Evolutionary conservation across 2,113 vertebrate species (phyloP), one percentile per base, ranked within the genome.

Genomic region (Prinia subflava): DNA sequence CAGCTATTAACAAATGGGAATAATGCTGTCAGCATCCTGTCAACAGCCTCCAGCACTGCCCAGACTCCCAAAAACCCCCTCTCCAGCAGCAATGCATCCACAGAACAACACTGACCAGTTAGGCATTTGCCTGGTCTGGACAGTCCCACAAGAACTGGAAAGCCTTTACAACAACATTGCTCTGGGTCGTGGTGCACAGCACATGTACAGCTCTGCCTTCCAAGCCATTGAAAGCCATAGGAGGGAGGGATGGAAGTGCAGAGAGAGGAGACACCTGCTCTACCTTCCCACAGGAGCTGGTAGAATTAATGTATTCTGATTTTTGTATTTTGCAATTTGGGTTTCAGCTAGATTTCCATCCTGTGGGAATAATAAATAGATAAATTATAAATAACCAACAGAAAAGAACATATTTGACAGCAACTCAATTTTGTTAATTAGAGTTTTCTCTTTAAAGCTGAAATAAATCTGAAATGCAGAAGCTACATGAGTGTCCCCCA

Each of bases 181-280:
- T 53, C 7, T 17, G 9, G 41, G 25, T 42, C 0, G 0, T 5
- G 13, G 46, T 30, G 55, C 11, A 12, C 55, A 35, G 81, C 10
- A 6, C 2, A 11, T 0, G 13, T 17, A 7, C 83, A 69, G 60
- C n/a, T 82, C 75, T 21, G 70, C 60, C 57, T 60, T 16, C 64
- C 64, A 28, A 46, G 46, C 2, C 9, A 8, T 0, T 0, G 2
- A 35, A 14, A 73, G 28, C 13, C 60, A 39, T 28, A 23, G 33
- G 22, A 69, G 67, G 64, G 69, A 49, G 2, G 50, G 24, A 7
- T 60, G 41, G 4, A 44, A 35, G 55, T 6, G 69, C n/a, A 50
- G 71, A 47, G 67, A 18, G 35, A 64, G 41, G 46, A 47, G 59
- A 55, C 30, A 50, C 12, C 47, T 59, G 31, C 46, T 39, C 50